Conservation (phyloP, 2,888 invertebrate species). For the Rotaria socialis region DNA sequence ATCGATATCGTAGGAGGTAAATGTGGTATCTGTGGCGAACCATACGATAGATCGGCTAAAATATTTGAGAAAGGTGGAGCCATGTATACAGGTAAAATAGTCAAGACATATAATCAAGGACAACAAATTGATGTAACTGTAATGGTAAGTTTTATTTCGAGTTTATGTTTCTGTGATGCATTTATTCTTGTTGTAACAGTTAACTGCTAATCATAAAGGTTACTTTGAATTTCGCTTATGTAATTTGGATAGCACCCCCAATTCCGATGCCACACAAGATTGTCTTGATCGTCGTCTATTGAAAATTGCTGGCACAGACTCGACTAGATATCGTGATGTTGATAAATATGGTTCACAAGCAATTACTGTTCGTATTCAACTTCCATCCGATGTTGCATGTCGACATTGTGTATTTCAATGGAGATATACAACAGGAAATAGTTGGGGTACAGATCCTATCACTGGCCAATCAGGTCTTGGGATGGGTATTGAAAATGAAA, state of each 20-base stretch:
- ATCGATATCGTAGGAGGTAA: constrained; percentile 17
- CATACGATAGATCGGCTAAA: constrained; percentile 39
- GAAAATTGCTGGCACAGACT: constrained; percentile 18
- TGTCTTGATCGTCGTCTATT: constrained; percentile 38
- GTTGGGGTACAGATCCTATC: constrained; percentile 35
- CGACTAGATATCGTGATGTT: constrained; percentile 9
- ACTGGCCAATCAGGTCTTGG: not conserved
- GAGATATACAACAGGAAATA: constrained; percentile 44
- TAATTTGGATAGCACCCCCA: constrained; percentile 38
- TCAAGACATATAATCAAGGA: constrained; percentile 28
- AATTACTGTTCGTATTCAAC: not conserved
- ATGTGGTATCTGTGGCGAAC: constrained; percentile 47
- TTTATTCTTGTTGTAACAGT: not conserved
- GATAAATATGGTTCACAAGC: not conserved
- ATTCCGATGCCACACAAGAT: constrained; percentile 37
- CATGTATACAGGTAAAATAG: constrained; percentile 36
- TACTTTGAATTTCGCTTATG: constrained; percentile 42
- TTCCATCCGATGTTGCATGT: constrained; percentile 39
- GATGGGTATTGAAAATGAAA: constrained; percentile 14
- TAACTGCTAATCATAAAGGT: constrained; percentile 43
- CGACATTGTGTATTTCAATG: constrained; percentile 44
- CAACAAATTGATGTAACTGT: constrained; percentile 35
- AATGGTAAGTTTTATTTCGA: not conserved
- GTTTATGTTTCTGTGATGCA: not conserved
- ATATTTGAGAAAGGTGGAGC: constrained; percentile 43